These are phyloP conservation scores for Adoxophyes honmai DNA, from an alignment of 1,140 invertebrate species.

Conservation along the genomic window DNA sequence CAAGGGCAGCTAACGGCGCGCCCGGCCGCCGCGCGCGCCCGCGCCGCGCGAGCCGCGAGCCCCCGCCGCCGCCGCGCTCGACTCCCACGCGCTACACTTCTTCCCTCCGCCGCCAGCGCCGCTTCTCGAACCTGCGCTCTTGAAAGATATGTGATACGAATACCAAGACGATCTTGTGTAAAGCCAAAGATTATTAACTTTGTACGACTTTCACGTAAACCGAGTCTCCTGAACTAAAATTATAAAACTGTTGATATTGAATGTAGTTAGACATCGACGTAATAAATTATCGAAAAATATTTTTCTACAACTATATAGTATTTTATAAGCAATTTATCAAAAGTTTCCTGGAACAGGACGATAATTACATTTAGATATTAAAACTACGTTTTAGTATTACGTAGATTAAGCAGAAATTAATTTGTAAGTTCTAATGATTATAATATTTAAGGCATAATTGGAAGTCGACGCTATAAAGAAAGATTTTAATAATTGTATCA, in stretches of 20 bases:
- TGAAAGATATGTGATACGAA: conserved; percentile 53
- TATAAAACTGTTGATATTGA: conserved; percentile 21
- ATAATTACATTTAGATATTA: conserved; percentile 11
- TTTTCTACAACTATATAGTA: conserved; percentile 23
- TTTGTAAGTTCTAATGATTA: neutral
- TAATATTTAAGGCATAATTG: no score
- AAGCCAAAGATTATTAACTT: conserved; percentile 29
- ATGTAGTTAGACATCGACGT: conserved; percentile 21
- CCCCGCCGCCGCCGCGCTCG: conserved; percentile 18
- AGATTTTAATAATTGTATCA: no score
- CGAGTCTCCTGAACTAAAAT: neutral
- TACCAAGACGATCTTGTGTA: conserved; percentile 62
- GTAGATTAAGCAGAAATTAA: neutral
- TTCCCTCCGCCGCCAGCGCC: conserved; percentile 33
- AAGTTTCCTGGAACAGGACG: conserved; percentile 9
- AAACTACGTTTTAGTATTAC: conserved; percentile 4
- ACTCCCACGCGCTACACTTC: conserved; percentile 34
- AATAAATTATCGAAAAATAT: conserved; percentile 22
- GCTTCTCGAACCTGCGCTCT: conserved; percentile 31
- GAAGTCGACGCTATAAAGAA: no score
- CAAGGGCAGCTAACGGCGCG: conserved; percentile 60
- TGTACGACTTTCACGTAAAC: conserved; percentile 6
- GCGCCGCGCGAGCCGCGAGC: conserved; percentile 18
- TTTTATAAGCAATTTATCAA: conserved; percentile 24
- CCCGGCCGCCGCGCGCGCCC: conserved; percentile 21